phyloP scores from a whole-genome alignment of 2,888 invertebrate species.

The Esperia sulphurella region DNA sequence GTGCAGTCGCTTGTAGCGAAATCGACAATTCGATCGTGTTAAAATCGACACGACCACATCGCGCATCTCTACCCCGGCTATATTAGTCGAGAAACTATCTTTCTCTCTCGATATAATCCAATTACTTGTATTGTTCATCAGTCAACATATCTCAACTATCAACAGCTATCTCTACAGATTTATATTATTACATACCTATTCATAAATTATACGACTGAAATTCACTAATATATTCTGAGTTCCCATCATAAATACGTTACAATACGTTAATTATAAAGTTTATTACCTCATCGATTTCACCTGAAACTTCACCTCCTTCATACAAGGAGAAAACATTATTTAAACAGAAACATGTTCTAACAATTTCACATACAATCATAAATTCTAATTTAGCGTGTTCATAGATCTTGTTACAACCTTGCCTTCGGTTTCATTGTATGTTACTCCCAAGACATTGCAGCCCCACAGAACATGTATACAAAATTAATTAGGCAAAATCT shows the following conservation, averaged over 20 bases:
- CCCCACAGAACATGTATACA: constrained; percentile 69
- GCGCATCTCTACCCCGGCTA: constrained; percentile 13
- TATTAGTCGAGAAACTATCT: not conserved
- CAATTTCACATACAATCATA: constrained; percentile 78
- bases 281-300: constrained; percentile 40
- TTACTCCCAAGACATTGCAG: constrained; percentile 73
- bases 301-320: constrained; percentile 48
- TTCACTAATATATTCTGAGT: not conserved
- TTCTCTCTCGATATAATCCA: not conserved
- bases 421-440: constrained; percentile 71
- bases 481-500: constrained; percentile 79
- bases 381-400: constrained; percentile 75
- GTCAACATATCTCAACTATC: too few species aligned
- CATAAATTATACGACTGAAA: too few species aligned
- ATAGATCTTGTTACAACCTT: constrained; percentile 70
- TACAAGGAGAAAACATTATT: constrained; percentile 49
- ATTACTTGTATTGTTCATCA: too few species aligned
- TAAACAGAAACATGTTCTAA: constrained; percentile 67
- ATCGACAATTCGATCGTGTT: constrained; percentile 56
- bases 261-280: constrained; percentile 48
- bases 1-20: constrained; percentile 55
- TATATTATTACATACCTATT: too few species aligned
- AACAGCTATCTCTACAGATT: too few species aligned
- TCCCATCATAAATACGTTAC: constrained; percentile 19
- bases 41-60: constrained; percentile 45